These are phyloP conservation scores for Thera obeliscata DNA, from an alignment of 2,888 invertebrate genomes.

Conservation along the genomic window DNA sequence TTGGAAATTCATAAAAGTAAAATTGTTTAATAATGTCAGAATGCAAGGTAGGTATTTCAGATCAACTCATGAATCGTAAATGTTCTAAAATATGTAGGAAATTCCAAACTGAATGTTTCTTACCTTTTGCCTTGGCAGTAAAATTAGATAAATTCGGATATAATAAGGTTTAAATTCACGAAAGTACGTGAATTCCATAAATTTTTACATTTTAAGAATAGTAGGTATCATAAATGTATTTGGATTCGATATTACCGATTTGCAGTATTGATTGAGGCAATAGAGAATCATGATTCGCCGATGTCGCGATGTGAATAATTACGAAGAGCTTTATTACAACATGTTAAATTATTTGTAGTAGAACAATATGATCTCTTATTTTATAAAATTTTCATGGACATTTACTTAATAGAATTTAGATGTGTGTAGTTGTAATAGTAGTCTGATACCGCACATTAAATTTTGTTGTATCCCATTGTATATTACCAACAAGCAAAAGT, in stretches of 20 bases:
- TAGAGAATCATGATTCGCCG: constrained; percentile 58
- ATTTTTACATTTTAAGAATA: constrained; percentile 16
- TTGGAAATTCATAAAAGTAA: background rate
- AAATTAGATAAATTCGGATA: background rate
- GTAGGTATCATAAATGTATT: constrained; percentile 24
- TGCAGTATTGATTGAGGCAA: constrained; percentile 63
- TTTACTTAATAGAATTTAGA: constrained; percentile 81
- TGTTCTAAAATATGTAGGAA: background rate
- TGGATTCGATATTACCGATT: constrained; percentile 33
- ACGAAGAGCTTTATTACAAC: constrained; percentile 75
- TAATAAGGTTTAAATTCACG: background rate
- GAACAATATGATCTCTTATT: constrained; percentile 81
- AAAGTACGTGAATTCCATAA: constrained; percentile 18
- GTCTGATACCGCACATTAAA: constrained; percentile 65
- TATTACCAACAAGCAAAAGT: constrained; percentile 54
- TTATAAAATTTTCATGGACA: constrained; percentile 82
- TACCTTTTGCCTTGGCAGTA: background rate
- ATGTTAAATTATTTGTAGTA: constrained; percentile 78
- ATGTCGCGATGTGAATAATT: constrained; percentile 59
- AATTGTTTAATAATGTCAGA: no score
- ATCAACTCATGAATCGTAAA: background rate
- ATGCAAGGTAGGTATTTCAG: no score
- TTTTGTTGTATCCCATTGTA: constrained; percentile 58
- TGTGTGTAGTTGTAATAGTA: constrained; percentile 70
- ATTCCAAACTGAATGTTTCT: no score